A percentile compares a stretch with the other conserved stretches of the same genome.
These are phyloP conservation scores for Pteropus alecto DNA, from an alignment of 2,113 vertebrate species.

Conservation along the genomic window DNA sequence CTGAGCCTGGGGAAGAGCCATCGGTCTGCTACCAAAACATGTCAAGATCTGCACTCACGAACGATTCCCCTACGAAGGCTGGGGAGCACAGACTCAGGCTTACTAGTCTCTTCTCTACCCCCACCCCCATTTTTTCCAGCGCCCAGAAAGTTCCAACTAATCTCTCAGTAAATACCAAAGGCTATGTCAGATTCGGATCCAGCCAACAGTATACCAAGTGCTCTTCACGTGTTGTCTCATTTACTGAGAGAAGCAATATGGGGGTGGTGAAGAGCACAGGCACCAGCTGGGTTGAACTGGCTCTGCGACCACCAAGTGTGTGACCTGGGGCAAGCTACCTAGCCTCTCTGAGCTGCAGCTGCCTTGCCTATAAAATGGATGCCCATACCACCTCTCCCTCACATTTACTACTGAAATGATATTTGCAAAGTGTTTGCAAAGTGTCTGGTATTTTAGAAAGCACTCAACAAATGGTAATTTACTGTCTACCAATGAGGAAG, in stretches of 20 bases:
- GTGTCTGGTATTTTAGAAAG: not conserved
- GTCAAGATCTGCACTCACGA: not conserved
- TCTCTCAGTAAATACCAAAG: not conserved
- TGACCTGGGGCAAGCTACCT: not conserved
- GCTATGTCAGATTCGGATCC: not conserved
- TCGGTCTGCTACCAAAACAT: not conserved
- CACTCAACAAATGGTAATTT: not conserved
- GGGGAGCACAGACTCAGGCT: not conserved
- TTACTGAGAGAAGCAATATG: not conserved
- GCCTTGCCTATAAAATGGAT: not conserved
- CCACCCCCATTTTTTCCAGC: not conserved
- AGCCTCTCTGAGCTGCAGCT: not conserved
- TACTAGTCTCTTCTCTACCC: not conserved
- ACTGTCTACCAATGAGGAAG: not conserved
- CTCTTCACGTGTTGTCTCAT: not conserved
- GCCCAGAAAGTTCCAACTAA: not conserved
- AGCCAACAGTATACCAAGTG: not conserved
- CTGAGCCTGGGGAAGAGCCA: not conserved
- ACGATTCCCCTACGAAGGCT: not conserved
- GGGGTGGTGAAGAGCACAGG: not conserved
- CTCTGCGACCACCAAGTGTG: not conserved
- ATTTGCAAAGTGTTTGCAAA: not conserved
- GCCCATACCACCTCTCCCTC: not conserved
- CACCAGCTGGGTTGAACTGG: fast-evolving
- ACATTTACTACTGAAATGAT: not conserved